Conservation (phyloP, 2,888 invertebrate species). For the Cephus nigrinus region DNA sequence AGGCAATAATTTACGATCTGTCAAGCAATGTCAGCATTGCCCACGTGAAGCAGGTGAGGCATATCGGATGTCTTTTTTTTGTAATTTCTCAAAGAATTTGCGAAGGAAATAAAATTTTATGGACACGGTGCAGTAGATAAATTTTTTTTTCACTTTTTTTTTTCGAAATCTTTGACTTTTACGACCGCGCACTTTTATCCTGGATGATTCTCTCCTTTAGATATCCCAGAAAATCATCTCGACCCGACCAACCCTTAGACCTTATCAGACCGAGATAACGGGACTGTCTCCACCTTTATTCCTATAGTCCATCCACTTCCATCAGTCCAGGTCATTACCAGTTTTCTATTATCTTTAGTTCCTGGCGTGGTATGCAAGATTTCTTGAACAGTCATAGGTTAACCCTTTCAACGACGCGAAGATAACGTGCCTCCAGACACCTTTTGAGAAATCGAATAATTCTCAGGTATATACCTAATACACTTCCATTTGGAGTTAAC, state of each 20-base stretch:
- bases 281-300: neutral
- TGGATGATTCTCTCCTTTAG: neutral
- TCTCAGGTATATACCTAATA: slow-evolving; percentile 17
- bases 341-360: slow-evolving; percentile 48
- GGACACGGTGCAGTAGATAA: neutral
- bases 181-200: neutral
- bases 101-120: neutral
- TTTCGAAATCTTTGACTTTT: neutral
- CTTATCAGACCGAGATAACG: neutral
- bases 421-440: slow-evolving; percentile 53
- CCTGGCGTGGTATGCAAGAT: slow-evolving; percentile 42
- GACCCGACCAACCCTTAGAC: neutral
- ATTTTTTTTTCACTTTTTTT: neutral
- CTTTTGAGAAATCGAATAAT: slow-evolving; percentile 53
- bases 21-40: neutral
- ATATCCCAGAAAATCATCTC: neutral
- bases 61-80: neutral
- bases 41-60: neutral
- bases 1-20: slow-evolving; percentile 32
- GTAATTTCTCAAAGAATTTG: neutral
- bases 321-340: slow-evolving; percentile 3
- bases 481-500: neutral
- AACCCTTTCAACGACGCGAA: slow-evolving; percentile 54
- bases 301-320: neutral
- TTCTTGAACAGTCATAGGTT: slow-evolving; percentile 30